Base-by-base conservation (phyloP, 2,797 vertebrate species). In the Pelochelys cantorii region DNA sequence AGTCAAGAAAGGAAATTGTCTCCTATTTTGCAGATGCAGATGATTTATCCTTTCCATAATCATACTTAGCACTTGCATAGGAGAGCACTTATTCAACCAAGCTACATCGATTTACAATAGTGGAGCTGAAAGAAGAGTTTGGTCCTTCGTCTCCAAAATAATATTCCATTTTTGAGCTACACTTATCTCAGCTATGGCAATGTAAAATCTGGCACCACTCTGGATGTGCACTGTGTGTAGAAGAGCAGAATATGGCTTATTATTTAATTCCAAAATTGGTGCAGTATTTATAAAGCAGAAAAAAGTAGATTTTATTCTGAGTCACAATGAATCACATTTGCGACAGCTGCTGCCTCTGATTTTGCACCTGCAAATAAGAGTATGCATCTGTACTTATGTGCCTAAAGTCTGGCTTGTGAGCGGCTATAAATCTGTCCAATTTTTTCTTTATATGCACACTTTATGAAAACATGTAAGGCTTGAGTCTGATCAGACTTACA, bases 121-220 rank as follows among this genome's bases (percentile, higher is more conserved):
- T 68, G 79, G 52, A 95, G 90, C 87, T 83, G 0, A n/a, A 34
- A 79, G 1, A 75, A 85, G 54, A 20, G 78, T 93, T 92, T 78
- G 93, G 27, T 13, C 80, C 84, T 95, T 92, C 83, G 83, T 77
- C 88, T 90, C 89, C 82, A 83, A 54, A 85, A 37, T 77, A 48
- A 9, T 86, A 22, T 80, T 88, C 80, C 17, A 81, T 79, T 60
- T 29, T 22, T 62, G 79, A 90, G 57, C 68, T 81, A 53, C 90
- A 91, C n/a, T 90, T 4, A 31, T 84, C 79, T 75, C 52, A 71
- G 86, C 25, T 0, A 1, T n/a, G 87, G 80, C 53, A 42, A 22
- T 12, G 31, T 81, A 89, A 48, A 90, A 11, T 1, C 1, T 8
- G n/a, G 34, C 52, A 37, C 8, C 86, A 59, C 1, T 34, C 53